A percentile compares a stretch with the other conserved stretches of the same genome.
phyloP scores from a whole-genome alignment of 2,797 vertebrate genomes.

The Cossypha heuglini region DNA sequence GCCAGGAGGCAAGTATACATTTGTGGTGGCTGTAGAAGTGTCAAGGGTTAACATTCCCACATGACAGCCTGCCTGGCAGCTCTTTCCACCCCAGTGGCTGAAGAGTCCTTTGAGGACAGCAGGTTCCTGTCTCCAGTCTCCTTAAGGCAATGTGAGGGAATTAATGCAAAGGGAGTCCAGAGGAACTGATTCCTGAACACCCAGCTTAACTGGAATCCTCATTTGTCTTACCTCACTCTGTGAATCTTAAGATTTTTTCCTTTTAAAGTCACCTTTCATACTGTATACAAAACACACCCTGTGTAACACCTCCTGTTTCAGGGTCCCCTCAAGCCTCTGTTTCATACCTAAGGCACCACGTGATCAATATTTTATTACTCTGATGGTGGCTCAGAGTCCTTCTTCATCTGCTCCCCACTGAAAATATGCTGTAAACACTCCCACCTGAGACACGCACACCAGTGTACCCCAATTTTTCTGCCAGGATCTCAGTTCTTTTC shows the following conservation, averaged over 20 bases:
- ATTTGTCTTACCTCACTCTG: not conserved
- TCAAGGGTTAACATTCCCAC: not conserved
- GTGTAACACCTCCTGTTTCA: not conserved
- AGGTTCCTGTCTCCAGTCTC: not conserved
- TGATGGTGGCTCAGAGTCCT: not conserved
- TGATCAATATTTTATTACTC: not conserved
- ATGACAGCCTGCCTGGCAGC: not conserved
- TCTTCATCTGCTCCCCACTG: not conserved
- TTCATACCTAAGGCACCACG: not conserved
- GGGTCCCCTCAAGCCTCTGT: not conserved
- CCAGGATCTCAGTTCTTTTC: not conserved
- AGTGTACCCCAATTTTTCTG: not conserved
- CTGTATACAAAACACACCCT: not conserved
- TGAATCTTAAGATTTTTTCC: not conserved
- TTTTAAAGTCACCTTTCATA: not conserved
- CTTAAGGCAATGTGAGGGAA: not conserved
- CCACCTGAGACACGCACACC: not conserved
- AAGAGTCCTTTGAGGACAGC: not conserved
- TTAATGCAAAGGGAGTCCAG: not conserved
- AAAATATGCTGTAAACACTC: not conserved
- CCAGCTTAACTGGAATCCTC: not conserved
- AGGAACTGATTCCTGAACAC: not conserved
- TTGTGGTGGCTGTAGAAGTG: not conserved
- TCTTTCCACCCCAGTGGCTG: not conserved
- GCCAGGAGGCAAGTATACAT: not conserved